Percentiles rank a stretch among this genome's conserved stretches.
Evolutionary conservation across 2,888 invertebrate species (phyloP).

Genomic region (Lypha dubia): DNA sequence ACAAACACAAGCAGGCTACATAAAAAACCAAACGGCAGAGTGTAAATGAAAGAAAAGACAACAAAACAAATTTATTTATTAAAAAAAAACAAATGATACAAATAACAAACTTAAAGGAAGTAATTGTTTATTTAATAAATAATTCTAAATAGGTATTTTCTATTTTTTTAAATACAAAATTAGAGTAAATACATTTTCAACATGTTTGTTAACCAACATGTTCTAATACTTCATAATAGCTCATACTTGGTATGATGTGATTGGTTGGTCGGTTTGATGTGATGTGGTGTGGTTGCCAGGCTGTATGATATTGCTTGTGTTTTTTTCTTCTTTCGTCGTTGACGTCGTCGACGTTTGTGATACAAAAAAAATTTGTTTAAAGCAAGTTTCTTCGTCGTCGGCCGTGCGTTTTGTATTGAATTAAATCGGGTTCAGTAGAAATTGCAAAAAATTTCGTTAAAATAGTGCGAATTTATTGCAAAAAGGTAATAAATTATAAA

Average conservation of each 20-base stretch:
- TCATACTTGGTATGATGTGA: conserved; percentile 43
- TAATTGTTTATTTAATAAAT: conserved; percentile 14
- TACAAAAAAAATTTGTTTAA: conserved; percentile 77
- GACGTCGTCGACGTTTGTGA: conserved; percentile 71
- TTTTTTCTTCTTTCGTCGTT: conserved; percentile 69
- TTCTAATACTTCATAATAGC: conserved; percentile 7
- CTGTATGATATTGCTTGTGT: conserved; percentile 51
- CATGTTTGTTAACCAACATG: conserved; percentile 34
- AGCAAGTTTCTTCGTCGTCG: conserved; percentile 79
- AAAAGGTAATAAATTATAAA: conserved; percentile 76
- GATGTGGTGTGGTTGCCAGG: conserved; percentile 51
- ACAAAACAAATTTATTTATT: background rate
- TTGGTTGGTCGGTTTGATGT: conserved; percentile 50
- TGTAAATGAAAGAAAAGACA: background rate
- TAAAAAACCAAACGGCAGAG: conserved; percentile 16
- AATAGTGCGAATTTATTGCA: conserved; percentile 78
- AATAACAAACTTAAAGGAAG: conserved; percentile 7
- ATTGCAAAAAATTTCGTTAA: conserved; percentile 77
- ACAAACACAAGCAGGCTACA: conserved; percentile 39
- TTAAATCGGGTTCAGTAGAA: conserved; percentile 77
- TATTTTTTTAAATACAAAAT: background rate
- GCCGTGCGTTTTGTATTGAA: conserved; percentile 78
- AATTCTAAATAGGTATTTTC: background rate
- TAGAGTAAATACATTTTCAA: background rate
- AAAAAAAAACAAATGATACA: background rate